phyloP scores from a whole-genome alignment of 2,113 vertebrate genomes.

The Bubo scandiacus region DNA sequence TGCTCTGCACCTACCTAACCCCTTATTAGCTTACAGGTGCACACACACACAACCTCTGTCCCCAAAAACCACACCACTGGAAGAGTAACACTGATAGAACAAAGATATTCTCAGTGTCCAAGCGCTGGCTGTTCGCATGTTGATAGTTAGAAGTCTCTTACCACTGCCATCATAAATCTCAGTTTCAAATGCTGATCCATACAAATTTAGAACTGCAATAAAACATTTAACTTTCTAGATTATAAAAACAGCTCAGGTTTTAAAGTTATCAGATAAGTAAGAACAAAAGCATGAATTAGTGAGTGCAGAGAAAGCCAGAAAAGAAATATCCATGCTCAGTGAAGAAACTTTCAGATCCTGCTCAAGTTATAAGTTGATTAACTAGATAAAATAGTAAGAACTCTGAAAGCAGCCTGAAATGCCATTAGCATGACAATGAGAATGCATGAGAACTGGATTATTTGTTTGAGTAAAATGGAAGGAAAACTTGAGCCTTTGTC shows the following conservation, averaged over 20 bases:
- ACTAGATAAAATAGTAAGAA: not conserved
- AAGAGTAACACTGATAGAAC: not conserved
- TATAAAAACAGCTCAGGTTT: not conserved
- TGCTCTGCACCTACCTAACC: conserved; percentile 59
- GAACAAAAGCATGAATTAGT: not conserved
- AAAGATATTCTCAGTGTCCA: not conserved
- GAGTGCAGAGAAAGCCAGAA: not conserved
- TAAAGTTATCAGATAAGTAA: not conserved
- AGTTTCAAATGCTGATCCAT: not conserved
- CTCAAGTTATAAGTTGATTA: not conserved
- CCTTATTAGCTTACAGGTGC: conserved; percentile 50
- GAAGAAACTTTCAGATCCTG: not conserved
- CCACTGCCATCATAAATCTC: not conserved
- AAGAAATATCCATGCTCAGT: not conserved
- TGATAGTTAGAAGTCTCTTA: not conserved
- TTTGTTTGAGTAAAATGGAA: not conserved
- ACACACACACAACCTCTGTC: not conserved
- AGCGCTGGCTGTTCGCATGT: not conserved
- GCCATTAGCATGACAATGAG: not conserved
- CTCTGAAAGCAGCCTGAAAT: not conserved
- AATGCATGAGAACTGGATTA: not conserved
- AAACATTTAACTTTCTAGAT: not conserved
- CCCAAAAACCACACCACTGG: not conserved
- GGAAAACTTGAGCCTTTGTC: not conserved
- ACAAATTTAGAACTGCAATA: not conserved